Base-by-base conservation (phyloP, 1,140 invertebrate species). In the Drosophila repleta region DNA sequence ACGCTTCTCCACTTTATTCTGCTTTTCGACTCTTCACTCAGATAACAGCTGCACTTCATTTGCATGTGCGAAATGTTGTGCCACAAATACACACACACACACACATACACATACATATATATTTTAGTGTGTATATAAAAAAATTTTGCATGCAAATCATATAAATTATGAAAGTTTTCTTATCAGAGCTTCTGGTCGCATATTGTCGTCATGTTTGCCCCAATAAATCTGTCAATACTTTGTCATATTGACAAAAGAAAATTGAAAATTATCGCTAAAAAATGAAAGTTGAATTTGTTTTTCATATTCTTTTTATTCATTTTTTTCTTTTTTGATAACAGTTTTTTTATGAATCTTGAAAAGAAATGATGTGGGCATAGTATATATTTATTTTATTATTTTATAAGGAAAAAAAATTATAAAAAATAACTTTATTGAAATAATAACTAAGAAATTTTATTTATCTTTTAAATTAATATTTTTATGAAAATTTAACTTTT, bases 131-230 rank as follows among this genome's bases (percentile, higher is more conserved):
- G 39, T 41, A 41, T 41, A 39, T 5, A 41, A 41, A 41, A 2
- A 80, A 70, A 67, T 63, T 82, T 57, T 45, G 60, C 60, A 67
- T 60, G 61, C 45, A 55, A 68, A 81, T 73, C 76, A 85, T 87
- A 85, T 85, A 81, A 85, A 85, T 85, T 85, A 87, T 85, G 82
- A 81, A 85, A 85, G 74, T 85, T 85, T 85, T 78, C 66, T 72
- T 85, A 72, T 85, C 74, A 70, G 43, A 84, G 62, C 61, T 85
- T 49, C 77, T 29, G 48, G 68, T 80, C 77, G 60, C 66, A 75
- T 60, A 74, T 78, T 87, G 78, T 55, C 64, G 45, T 51, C 71
- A 62, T 76, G 63, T 73, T 61, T 76, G 41, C 53, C 58, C 18
- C 57, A 73, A 74, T 68, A 74, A 77, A 77, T 48, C 71, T 77